A percentile compares a stretch with the other conserved stretches of the same genome.
Evolutionary conservation across 1,140 invertebrate species (phyloP).

Genomic region (Formica exsecta): DNA sequence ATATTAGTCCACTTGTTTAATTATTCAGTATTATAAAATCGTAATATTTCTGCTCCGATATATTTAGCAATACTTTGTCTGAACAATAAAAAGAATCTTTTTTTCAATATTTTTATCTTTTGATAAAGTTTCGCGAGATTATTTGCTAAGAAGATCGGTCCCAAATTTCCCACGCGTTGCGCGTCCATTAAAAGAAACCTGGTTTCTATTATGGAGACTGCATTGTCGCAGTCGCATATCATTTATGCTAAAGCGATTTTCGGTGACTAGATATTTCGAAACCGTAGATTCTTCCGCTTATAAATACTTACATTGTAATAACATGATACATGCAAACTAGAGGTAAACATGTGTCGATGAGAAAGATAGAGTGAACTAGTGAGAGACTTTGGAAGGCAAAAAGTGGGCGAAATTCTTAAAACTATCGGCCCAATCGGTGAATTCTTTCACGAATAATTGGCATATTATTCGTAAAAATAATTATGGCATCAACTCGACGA

Average conservation of each 20-base stretch:
- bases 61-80: slow-evolving; percentile 67
- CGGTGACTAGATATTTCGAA: slow-evolving; percentile 42
- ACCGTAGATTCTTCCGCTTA: slow-evolving; percentile 52
- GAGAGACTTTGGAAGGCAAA: slow-evolving; percentile 81
- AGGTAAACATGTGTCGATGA: slow-evolving; percentile 68
- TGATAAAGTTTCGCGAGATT: slow-evolving; percentile 60
- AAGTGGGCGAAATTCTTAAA: slow-evolving; percentile 78
- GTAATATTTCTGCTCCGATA: slow-evolving; percentile 64
- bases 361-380: slow-evolving; percentile 73
- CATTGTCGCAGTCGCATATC: neutral
- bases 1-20: too few relatives aligned
- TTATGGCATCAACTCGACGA: slow-evolving; percentile 26
- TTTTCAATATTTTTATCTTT: slow-evolving; percentile 48
- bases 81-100: slow-evolving; percentile 71
- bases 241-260: slow-evolving; percentile 51
- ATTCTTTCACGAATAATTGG: neutral
- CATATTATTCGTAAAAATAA: neutral
- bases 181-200: slow-evolving; percentile 50
- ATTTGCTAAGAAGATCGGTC: slow-evolving; percentile 69
- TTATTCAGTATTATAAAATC: slow-evolving; percentile 24
- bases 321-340: slow-evolving; percentile 64
- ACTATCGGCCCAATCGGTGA: slow-evolving; percentile 67
- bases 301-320: slow-evolving; percentile 56
- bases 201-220: slow-evolving; percentile 21
- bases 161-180: slow-evolving; percentile 56